phyloP scores from a whole-genome alignment of 2,797 vertebrate genomes.

The Petrocephalus schoutedeni region DNA sequence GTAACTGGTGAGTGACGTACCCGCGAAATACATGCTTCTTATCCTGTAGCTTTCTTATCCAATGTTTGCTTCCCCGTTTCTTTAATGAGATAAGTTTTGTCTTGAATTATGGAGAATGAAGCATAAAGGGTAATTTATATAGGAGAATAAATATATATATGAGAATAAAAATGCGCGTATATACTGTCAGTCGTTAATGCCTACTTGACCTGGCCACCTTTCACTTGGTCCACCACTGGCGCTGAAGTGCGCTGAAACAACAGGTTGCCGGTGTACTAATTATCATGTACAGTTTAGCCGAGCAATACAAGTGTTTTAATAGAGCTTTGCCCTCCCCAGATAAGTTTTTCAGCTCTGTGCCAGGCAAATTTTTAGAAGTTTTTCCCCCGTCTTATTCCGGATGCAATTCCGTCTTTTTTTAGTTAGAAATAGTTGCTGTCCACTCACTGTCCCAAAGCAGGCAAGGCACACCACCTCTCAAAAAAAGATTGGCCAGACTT shows the following conservation, averaged over 20 bases:
- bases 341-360: not conserved
- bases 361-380: not conserved
- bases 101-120: not conserved
- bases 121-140: not conserved
- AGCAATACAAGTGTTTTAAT: not conserved
- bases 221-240: not conserved
- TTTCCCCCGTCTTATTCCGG: not conserved
- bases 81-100: not conserved
- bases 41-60: not conserved
- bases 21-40: not conserved
- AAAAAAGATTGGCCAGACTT: not conserved
- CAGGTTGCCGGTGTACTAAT: not conserved
- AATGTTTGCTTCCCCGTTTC: not conserved
- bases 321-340: not conserved
- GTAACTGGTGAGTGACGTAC: constrained; percentile 81
- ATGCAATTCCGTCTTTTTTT: not conserved
- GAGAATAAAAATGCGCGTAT: not conserved
- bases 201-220: not conserved
- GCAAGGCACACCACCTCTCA: not conserved
- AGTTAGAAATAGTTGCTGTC: not conserved
- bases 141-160: not conserved
- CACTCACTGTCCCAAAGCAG: not conserved
- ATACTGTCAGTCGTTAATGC: not conserved
- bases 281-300: not conserved
- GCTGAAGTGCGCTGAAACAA: not conserved